phyloP scores from a whole-genome alignment of 2,888 invertebrate genomes.

The Sminthurinus aureus region DNA sequence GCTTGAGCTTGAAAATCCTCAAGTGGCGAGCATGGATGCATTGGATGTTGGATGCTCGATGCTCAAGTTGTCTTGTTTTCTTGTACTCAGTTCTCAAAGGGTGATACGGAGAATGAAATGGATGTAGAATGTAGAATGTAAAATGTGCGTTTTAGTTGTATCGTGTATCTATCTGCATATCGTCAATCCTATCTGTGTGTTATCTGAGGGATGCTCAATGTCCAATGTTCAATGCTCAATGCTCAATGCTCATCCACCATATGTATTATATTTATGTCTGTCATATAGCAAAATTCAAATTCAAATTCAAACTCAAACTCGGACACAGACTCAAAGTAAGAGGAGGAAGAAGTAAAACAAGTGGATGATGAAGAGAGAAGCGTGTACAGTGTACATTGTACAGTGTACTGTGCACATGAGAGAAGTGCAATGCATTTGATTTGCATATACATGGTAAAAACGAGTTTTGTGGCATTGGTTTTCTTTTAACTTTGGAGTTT shows the following conservation, averaged over 20 bases:
- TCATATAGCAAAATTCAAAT: not conserved
- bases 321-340: not conserved
- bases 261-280: not conserved
- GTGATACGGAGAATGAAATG: too few relatives aligned
- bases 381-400: too few relatives aligned
- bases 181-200: too few relatives aligned
- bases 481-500: too few relatives aligned
- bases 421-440: slow-evolving; percentile 30
- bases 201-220: too few relatives aligned
- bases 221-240: too few relatives aligned
- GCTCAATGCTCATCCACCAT: not conserved
- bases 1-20: too few relatives aligned
- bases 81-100: not conserved
- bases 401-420: too few relatives aligned
- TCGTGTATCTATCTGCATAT: too few relatives aligned
- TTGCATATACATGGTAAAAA: slow-evolving; percentile 38
- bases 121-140: too few relatives aligned
- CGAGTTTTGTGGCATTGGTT: slow-evolving; percentile 37
- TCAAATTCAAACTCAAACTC: not conserved
- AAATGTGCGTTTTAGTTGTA: too few relatives aligned
- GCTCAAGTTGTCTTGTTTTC: not conserved
- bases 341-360: not conserved
- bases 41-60: too few relatives aligned
- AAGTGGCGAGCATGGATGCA: not conserved
- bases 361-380: not conserved